phyloP scores from a whole-genome alignment of 2,888 invertebrate genomes.

The Dyspetes luteomarginatus region DNA sequence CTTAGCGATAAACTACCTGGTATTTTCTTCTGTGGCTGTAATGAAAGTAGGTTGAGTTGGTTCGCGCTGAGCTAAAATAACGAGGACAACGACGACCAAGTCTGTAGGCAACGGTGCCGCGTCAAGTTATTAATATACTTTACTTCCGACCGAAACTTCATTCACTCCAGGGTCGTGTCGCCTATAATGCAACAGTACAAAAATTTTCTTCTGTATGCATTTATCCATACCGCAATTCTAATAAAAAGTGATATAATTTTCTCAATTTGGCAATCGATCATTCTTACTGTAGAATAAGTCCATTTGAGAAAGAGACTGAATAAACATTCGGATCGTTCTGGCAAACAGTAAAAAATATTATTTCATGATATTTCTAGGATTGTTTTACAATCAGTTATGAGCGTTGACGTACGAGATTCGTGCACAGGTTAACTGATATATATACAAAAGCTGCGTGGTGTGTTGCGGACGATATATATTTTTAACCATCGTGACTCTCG shows the following conservation, averaged over 20 bases:
- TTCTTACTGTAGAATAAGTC: too few relatives aligned
- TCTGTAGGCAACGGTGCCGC: constrained; percentile 77
- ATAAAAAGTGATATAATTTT: not conserved
- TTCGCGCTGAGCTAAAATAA: constrained; percentile 76
- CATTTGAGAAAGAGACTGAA: too few relatives aligned
- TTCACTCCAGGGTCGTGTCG: constrained; percentile 75
- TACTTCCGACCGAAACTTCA: constrained; percentile 76
- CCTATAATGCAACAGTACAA: constrained; percentile 53
- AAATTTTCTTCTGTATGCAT: constrained; percentile 10
- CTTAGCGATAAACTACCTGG: too few relatives aligned
- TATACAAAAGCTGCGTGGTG: constrained; percentile 12
- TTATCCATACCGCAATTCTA: not conserved
- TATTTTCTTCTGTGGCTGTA: constrained; percentile 54
- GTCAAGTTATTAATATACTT: constrained; percentile 81
- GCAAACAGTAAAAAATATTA: not conserved
- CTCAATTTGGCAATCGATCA: constrained; percentile 20
- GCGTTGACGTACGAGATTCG: constrained; percentile 27
- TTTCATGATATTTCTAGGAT: not conserved
- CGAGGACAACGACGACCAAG: constrained; percentile 69
- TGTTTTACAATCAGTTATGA: constrained; percentile 6
- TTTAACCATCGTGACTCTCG: constrained; percentile 46
- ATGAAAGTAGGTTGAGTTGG: constrained; percentile 67
- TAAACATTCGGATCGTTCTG: too few relatives aligned
- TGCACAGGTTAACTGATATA: constrained; percentile 14
- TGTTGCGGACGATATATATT: constrained; percentile 46